Evolutionary conservation across 2,113 vertebrate species (phyloP).

Genomic region (Eubucco bourcierii): DNA sequence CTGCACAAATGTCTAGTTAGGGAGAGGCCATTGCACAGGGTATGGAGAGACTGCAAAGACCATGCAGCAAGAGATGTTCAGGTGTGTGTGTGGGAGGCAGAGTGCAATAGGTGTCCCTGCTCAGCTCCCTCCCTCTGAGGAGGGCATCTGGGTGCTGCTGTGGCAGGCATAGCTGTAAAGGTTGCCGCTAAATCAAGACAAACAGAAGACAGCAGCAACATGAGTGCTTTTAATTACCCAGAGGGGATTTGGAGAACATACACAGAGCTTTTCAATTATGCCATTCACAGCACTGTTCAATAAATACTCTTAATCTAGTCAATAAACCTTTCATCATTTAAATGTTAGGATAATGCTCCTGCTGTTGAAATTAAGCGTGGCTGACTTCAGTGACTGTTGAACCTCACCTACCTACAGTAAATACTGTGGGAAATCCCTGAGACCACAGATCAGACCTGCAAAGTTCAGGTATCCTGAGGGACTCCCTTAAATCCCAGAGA

Average conservation of each 20-base stretch:
- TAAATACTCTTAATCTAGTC: constrained; percentile 35
- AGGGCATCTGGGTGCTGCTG: not conserved
- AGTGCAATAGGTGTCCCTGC: not conserved
- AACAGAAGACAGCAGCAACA: not conserved
- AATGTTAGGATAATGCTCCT: constrained; percentile 28
- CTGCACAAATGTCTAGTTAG: not conserved
- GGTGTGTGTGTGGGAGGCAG: not conserved
- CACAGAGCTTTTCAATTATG: constrained; percentile 1
- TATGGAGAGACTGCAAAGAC: not conserved
- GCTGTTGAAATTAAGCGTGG: constrained; percentile 7
- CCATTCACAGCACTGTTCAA: constrained; percentile 4
- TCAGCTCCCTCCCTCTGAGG: not conserved
- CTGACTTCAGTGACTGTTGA: not conserved
- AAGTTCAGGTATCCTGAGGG: not conserved
- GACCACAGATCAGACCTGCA: not conserved
- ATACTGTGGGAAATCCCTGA: not conserved
- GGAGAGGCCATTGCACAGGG: not conserved
- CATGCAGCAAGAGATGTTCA: not conserved
- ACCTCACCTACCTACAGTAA: not conserved
- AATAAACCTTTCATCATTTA: constrained; percentile 31
- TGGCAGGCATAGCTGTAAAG: not conserved
- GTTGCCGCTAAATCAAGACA: not conserved
- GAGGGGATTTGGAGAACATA: not conserved
- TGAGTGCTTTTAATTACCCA: not conserved
- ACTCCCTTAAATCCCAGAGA: not conserved